phyloP scores from a whole-genome alignment of 2,797 vertebrate species.

The Odontamblyopus lacepedii region DNA sequence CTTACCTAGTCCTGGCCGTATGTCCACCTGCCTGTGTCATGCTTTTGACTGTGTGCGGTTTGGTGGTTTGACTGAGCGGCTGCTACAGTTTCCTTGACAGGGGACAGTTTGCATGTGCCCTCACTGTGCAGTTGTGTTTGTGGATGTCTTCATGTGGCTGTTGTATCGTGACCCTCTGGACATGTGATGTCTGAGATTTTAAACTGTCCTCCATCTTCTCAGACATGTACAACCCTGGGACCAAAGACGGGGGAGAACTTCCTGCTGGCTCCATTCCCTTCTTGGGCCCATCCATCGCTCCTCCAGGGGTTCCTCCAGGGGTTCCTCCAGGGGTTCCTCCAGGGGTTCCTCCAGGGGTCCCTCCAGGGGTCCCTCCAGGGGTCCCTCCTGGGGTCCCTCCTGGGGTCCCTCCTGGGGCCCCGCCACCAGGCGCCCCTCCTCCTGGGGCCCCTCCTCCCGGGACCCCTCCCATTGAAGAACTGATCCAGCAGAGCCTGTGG shows the following conservation, averaged over 20 bases:
- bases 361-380: constrained; percentile 55
- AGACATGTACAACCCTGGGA: constrained; percentile 90
- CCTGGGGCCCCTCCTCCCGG: constrained; percentile 76
- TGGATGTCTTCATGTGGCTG: constrained; percentile 21
- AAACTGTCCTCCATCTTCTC: constrained; percentile 20
- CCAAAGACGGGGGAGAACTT: constrained; percentile 81
- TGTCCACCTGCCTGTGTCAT: constrained; percentile 1
- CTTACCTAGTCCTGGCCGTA: background rate
- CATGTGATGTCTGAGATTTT: background rate
- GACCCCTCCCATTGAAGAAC: constrained; percentile 84
- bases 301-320: constrained; percentile 33
- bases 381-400: constrained; percentile 76
- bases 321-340: constrained; percentile 48
- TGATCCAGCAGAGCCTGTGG: constrained; percentile 98
- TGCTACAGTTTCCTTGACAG: background rate
- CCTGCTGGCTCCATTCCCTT: constrained; percentile 74
- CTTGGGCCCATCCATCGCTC: constrained; percentile 74
- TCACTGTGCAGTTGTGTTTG: constrained; percentile 16
- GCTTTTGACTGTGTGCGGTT: constrained; percentile 25
- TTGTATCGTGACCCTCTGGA: constrained; percentile 11
- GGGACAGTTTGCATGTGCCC: constrained; percentile 26
- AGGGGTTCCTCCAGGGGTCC: constrained; percentile 51
- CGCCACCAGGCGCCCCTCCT: constrained; percentile 77
- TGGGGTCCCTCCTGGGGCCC: constrained; percentile 78
- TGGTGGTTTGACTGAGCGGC: background rate